Percentiles rank a stretch among this genome's conserved stretches.
These are phyloP conservation scores for Microtus montanus DNA, from an alignment of 2,113 vertebrate genomes.

Conservation along the genomic window DNA sequence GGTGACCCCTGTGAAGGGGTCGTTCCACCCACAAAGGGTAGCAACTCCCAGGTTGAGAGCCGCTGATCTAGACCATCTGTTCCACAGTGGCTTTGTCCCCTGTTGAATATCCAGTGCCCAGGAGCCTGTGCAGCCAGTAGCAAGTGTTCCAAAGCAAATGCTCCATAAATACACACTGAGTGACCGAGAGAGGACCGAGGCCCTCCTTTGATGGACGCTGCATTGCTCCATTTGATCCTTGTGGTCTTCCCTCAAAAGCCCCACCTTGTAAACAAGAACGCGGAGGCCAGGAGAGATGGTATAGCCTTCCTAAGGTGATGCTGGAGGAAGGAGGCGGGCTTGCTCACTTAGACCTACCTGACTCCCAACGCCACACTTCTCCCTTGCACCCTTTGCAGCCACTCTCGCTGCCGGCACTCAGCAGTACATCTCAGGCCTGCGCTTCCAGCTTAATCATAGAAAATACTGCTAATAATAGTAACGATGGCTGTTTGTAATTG, in stretches of 20 bases:
- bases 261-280: slow-evolving; percentile 39
- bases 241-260: background rate
- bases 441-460: slow-evolving; percentile 59
- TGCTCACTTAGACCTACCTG: background rate
- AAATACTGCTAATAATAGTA: slow-evolving; percentile 75
- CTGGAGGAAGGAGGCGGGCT: background rate
- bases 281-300: background rate
- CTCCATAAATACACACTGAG: background rate
- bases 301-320: background rate
- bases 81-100: background rate
- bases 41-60: background rate
- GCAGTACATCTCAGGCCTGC: background rate
- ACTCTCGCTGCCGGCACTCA: background rate
- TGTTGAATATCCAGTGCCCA: background rate
- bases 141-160: background rate
- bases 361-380: background rate
- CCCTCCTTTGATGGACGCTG: background rate
- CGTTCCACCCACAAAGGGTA: background rate
- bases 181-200: background rate
- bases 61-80: background rate
- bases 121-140: background rate
- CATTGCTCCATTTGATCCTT: background rate
- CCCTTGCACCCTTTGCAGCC: background rate
- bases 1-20: background rate
- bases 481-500: slow-evolving; percentile 74